These are phyloP conservation scores for Chondrosia reniformis DNA, from an alignment of 37 sponge, comb jelly and placozoan species.

Conservation along the genomic window DNA sequence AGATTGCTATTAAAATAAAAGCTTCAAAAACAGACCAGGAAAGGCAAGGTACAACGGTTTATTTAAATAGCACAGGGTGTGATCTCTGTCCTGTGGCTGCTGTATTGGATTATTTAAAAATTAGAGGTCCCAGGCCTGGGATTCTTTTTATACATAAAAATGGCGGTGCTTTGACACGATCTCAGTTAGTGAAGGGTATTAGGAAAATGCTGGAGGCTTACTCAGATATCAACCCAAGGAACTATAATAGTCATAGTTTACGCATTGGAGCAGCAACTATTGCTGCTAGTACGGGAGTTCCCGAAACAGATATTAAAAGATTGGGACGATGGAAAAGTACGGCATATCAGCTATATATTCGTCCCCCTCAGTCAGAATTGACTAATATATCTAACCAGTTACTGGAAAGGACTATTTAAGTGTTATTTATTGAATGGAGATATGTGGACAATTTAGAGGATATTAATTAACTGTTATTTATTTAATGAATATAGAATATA, in stretches of 20 bases:
- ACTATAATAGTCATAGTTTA: constrained; percentile 13
- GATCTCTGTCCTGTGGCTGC: constrained; percentile 9
- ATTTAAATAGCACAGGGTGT: background rate
- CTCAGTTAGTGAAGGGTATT: background rate
- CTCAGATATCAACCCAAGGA: background rate
- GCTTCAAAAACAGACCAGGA: constrained; percentile 13
- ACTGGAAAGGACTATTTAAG: too few species aligned
- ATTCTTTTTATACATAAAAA: background rate
- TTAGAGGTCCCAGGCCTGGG: background rate
- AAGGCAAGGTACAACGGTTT: background rate
- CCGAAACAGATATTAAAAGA: too few species aligned
- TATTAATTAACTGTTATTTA: too few species aligned
- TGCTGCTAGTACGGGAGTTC: background rate
- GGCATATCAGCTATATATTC: too few species aligned
- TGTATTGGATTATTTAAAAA: background rate
- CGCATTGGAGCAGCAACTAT: background rate
- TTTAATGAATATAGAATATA: too few species aligned
- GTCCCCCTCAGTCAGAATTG: too few species aligned
- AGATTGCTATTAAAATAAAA: background rate
- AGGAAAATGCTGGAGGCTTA: background rate
- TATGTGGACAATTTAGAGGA: too few species aligned
- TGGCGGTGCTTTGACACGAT: background rate
- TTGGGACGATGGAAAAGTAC: too few species aligned
- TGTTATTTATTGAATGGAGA: too few species aligned
- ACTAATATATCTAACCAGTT: too few species aligned